Base-by-base conservation (phyloP, 2,113 vertebrate species). In the Rynchops niger region DNA sequence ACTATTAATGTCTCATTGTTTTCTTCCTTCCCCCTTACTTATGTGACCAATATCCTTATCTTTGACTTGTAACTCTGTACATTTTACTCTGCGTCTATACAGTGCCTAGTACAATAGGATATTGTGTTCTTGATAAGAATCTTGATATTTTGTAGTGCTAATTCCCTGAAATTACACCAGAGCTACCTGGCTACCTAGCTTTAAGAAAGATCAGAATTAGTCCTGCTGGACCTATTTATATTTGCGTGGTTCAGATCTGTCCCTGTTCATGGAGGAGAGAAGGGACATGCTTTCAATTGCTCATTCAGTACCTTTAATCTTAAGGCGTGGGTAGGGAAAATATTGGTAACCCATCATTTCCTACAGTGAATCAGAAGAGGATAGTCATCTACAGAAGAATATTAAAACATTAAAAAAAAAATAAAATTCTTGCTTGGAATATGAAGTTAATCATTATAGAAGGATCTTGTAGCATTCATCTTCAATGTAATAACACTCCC, bases 141-240 rank as follows among this genome's bases (percentile, higher is more conserved):
- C 45, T 50, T 71, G 56, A 74, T 2, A 1, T 8, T 84, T 58
- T 3, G 0, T 52, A 45, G 30, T 40, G 40, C 23, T 77, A 85
- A 80, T 85, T 85, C 73, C 5, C 56, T 76, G 43, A 82, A 91
- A 72, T 66, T 85, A 67, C 72, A 58, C 18, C 22, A 65, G 23
- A 88, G 2, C 30, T 72, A 71, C 20, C 6, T 27, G 34, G 5
- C 26, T 74, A 78, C 21, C 9, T n/a, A 23, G 4, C 25, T 61
- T 92, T 53, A 84, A 84, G 43, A 84, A 76, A 85, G 56, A 91
- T 55, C 58, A 81, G 82, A 81, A 92, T 92, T 69, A 92, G 63
- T 74, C 55, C n/a, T 32, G 8, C 20, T 91, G 29, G 16, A 72
- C 67, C 50, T 91, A 34, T 82, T 91, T 92, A 52, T 81, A 30